phyloP scores from a whole-genome alignment of 2,113 vertebrate genomes.

The Pseudorasbora parva region DNA sequence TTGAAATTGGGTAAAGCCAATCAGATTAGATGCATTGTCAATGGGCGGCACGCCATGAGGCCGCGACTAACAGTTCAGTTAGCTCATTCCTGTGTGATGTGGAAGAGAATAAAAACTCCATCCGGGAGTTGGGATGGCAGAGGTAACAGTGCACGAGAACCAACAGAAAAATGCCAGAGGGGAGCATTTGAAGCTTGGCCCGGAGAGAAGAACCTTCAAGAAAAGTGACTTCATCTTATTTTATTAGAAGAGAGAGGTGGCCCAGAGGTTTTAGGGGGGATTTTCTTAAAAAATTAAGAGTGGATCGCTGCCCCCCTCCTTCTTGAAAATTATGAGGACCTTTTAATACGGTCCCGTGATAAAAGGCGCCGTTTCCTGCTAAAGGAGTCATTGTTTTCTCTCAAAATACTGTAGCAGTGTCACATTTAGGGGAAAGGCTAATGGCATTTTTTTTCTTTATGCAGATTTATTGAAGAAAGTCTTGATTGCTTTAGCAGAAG shows the following conservation, averaged over 20 bases:
- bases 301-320: background rate
- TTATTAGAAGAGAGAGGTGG: conserved; percentile 31
- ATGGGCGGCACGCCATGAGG: background rate
- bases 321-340: conserved; percentile 3
- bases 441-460: conserved; percentile 67
- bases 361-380: conserved; percentile 64
- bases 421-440: conserved; percentile 61
- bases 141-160: background rate
- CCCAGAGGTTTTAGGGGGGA: background rate
- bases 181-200: conserved; percentile 28
- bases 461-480: conserved; percentile 72
- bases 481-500: conserved; percentile 69
- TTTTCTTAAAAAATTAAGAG: conserved; percentile 31
- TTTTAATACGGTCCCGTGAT: conserved; percentile 35
- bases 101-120: background rate
- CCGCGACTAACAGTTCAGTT: background rate
- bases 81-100: background rate
- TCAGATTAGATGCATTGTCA: background rate
- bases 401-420: conserved; percentile 60
- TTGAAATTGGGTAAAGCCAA: background rate
- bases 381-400: conserved; percentile 69
- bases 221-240: conserved; percentile 51
- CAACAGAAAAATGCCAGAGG: conserved; percentile 6
- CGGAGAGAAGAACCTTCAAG: conserved; percentile 26
- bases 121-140: background rate